These are phyloP conservation scores for Myanophis thanlyinensis DNA, from an alignment of 2,113 vertebrate species.

Conservation along the genomic window DNA sequence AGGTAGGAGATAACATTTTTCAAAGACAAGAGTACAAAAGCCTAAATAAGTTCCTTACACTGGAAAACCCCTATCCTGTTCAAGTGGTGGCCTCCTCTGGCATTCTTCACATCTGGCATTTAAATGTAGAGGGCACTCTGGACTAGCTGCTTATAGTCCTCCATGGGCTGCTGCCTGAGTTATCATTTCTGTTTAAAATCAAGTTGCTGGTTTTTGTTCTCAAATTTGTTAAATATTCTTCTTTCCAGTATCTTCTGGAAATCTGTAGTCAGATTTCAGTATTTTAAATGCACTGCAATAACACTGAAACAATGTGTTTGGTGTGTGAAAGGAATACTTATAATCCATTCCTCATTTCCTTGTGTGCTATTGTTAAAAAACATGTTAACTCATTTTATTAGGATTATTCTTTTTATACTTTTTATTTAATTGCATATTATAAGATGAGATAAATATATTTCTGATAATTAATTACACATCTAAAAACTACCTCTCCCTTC, in stretches of 20 bases:
- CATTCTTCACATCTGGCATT: not conserved
- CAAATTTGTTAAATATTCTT: not conserved
- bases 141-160: not conserved
- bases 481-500: not conserved
- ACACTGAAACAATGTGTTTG: not conserved
- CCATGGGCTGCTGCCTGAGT: not conserved
- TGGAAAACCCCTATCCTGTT: not conserved
- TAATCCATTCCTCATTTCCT: not conserved
- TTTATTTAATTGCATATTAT: not conserved
- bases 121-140: not conserved
- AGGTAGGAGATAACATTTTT: not conserved
- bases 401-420: not conserved
- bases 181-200: no score
- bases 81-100: not conserved
- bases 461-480: not conserved
- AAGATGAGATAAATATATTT: not conserved
- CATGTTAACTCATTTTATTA: not conserved
- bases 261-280: not conserved
- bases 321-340: not conserved
- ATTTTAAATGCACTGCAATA: not conserved
- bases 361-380: not conserved
- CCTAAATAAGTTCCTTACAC: not conserved
- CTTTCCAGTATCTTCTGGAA: not conserved
- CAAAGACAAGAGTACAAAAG: not conserved
- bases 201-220: not conserved